Evolutionary conservation across 1,140 invertebrate species (phyloP).

Genomic region (Chionoecetes opilio): DNA sequence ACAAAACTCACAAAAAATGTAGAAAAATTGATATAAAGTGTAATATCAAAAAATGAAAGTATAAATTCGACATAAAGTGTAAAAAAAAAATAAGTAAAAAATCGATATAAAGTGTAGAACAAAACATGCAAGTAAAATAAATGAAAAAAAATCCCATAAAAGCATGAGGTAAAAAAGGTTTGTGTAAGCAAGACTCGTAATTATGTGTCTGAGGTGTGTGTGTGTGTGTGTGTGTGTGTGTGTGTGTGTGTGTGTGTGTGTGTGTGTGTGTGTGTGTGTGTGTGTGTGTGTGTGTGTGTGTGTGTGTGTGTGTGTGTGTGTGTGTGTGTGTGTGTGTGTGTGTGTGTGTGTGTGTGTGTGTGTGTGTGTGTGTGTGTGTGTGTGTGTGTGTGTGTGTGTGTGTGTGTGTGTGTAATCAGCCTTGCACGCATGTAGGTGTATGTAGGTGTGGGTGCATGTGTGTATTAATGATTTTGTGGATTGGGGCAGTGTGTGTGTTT

Average conservation of each 20-base stretch:
- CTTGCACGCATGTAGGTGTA: neutral
- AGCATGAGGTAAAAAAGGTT: neutral
- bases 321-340: slow-evolving; percentile 28
- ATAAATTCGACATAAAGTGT: too few species aligned
- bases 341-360: neutral
- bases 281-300: slow-evolving; percentile 37
- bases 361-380: slow-evolving; percentile 67
- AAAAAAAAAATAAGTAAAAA: neutral
- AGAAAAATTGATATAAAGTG: neutral
- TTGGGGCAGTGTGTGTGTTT: neutral
- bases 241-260: slow-evolving; percentile 68
- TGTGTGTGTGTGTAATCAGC: slow-evolving; percentile 39
- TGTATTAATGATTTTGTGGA: neutral
- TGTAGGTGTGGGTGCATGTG: neutral
- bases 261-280: slow-evolving; percentile 70
- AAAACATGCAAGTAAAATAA: neutral
- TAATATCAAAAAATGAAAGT: neutral
- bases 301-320: neutral
- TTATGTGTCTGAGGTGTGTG: neutral
- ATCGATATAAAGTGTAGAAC: neutral
- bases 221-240: slow-evolving; percentile 67
- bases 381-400: slow-evolving; percentile 70
- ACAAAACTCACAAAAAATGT: neutral
- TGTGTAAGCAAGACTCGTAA: neutral
- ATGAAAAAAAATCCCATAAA: neutral